phyloP scores from a whole-genome alignment of 2,888 invertebrate genomes.

The Lasioglossum lativentre region DNA sequence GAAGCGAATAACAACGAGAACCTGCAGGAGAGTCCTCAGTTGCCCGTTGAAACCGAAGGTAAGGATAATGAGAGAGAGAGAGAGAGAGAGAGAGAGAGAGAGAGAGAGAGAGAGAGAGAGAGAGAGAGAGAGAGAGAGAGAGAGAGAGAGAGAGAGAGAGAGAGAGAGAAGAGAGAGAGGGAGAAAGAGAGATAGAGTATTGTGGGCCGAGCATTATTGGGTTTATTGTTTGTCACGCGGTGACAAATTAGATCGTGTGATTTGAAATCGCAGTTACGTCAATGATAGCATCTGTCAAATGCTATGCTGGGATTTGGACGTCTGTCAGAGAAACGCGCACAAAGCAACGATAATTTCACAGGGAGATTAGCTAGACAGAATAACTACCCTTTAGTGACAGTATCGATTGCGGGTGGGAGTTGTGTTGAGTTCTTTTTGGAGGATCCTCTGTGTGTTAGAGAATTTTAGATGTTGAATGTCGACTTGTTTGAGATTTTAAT shows the following conservation, averaged over 20 bases:
- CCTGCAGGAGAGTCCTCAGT: constrained; percentile 76
- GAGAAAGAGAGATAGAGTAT: neutral
- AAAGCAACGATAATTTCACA: neutral
- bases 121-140: neutral
- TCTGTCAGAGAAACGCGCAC: neutral
- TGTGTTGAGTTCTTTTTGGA: neutral
- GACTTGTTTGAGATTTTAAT: neutral
- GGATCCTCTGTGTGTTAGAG: neutral
- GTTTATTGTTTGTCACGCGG: neutral
- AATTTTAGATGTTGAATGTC: neutral
- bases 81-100: too few relatives aligned
- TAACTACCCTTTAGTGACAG: neutral
- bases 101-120: neutral
- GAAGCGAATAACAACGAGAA: constrained; percentile 79
- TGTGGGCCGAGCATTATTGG: neutral
- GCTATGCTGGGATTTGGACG: constrained; percentile 4
- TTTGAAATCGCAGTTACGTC: constrained; percentile 50
- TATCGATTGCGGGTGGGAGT: neutral
- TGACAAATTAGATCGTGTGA: constrained; percentile 26
- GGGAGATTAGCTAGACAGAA: neutral
- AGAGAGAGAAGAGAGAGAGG: too few relatives aligned
- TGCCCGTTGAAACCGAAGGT: constrained; percentile 77
- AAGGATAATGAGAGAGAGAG: constrained; percentile 22
- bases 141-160: too few relatives aligned
- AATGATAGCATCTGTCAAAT: constrained; percentile 22